Percentiles rank a stretch among this genome's conserved stretches.
Conservation (phyloP, 2,888 invertebrate species). For the Oscheius sp. region DNA sequence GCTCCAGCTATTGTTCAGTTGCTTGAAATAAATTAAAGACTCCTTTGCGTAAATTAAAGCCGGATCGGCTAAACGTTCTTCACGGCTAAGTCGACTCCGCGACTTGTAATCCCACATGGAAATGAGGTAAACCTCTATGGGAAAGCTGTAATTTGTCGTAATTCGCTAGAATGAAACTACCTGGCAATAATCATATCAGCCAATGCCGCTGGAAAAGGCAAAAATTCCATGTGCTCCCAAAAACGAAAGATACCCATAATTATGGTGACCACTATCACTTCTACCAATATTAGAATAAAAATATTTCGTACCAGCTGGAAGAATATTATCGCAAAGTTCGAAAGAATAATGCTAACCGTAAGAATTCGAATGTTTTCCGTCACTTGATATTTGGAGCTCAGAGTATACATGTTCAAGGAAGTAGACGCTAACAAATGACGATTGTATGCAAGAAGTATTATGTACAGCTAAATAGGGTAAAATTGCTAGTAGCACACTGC, state of each 20-base stretch:
- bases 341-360: not conserved
- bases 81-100: slow-evolving; percentile 13
- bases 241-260: slow-evolving; percentile 27
- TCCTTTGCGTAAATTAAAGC: slow-evolving; percentile 21
- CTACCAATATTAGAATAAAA: slow-evolving; percentile 22
- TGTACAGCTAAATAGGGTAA: slow-evolving; percentile 17
- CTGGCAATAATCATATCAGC: slow-evolving; percentile 28
- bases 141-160: slow-evolving; percentile 16
- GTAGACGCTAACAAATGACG: slow-evolving; percentile 8
- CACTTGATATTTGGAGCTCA: slow-evolving; percentile 36
- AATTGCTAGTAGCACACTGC: not conserved
- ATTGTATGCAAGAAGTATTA: slow-evolving; percentile 24
- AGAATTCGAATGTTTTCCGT: slow-evolving; percentile 35
- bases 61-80: not conserved
- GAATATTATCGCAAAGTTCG: not conserved
- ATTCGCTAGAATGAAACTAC: not conserved
- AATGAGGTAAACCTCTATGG: slow-evolving; percentile 27
- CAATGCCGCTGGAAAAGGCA: slow-evolving; percentile 12
- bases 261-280: not conserved
- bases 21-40: slow-evolving; percentile 34
- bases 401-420: slow-evolving; percentile 24
- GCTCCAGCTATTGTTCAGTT: slow-evolving; percentile 36
- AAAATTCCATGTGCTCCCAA: not conserved
- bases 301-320: slow-evolving; percentile 35
- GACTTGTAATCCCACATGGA: slow-evolving; percentile 13